Evolutionary conservation across 2,888 invertebrate species (phyloP).

Genomic region (Heliconius erato): DNA sequence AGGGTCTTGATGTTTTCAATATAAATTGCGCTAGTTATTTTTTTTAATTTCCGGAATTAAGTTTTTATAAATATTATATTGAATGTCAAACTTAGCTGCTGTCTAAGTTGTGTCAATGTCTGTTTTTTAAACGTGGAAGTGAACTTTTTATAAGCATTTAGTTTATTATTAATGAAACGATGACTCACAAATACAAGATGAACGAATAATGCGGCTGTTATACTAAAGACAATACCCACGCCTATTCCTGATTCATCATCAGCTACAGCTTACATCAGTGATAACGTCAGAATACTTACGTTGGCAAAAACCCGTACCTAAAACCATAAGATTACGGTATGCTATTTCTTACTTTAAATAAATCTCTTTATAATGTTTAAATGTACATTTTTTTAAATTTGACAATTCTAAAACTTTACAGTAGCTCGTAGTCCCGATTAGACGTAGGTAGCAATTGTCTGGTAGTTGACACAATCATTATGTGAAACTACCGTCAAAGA

Average conservation of each 20-base stretch:
- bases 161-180: neutral
- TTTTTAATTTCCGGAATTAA: neutral
- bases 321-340: neutral
- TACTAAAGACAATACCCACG: conserved; percentile 5
- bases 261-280: neutral
- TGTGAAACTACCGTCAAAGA: too few relatives aligned
- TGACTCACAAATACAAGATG: neutral
- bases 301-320: neutral
- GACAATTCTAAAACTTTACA: too few relatives aligned
- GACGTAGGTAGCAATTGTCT: too few relatives aligned
- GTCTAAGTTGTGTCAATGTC: neutral
- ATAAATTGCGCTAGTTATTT: neutral
- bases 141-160: conserved; percentile 9
- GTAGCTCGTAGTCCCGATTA: too few relatives aligned
- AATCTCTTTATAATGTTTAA: too few relatives aligned
- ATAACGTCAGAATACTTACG: conserved; percentile 4
- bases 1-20: neutral
- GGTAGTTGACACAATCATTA: too few relatives aligned
- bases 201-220: neutral
- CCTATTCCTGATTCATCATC: conserved; percentile 9
- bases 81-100: neutral
- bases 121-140: neutral
- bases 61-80: neutral
- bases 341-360: too few relatives aligned
- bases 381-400: too few relatives aligned